Evolutionary conservation across 2,888 invertebrate genomes (phyloP).

Genomic region (Andrena praecox): DNA sequence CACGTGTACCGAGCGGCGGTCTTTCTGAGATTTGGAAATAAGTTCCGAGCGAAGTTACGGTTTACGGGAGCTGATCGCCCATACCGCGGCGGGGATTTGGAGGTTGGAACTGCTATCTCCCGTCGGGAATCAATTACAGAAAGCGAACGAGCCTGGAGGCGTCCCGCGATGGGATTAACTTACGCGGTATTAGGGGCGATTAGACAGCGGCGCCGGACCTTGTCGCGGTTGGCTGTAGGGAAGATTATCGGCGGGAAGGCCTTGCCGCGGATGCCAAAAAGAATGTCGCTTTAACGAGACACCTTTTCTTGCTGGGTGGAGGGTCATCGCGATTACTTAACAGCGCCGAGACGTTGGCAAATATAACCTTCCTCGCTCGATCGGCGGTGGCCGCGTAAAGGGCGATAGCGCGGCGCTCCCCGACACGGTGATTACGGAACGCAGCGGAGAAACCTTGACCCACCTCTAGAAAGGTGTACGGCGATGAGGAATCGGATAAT

Average conservation of each 20-base stretch:
- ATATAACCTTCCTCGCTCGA: constrained; percentile 24
- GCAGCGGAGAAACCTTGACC: constrained; percentile 47
- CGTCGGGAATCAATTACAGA: neutral
- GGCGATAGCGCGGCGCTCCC: constrained; percentile 22
- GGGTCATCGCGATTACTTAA: constrained; percentile 39
- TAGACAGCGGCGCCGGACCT: constrained; percentile 27
- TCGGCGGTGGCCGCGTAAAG: constrained; percentile 22
- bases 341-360: constrained; percentile 27
- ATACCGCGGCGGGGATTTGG: neutral
- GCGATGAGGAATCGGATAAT: constrained; percentile 20
- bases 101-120: neutral
- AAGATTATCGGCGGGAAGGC: constrained; percentile 35
- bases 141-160: neutral
- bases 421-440: constrained; percentile 26
- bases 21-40: neutral
- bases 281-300: constrained; percentile 20
- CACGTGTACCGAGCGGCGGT: neutral
- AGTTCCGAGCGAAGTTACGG: neutral
- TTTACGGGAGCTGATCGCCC: neutral
- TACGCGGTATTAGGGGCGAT: constrained; percentile 24
- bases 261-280: constrained; percentile 10
- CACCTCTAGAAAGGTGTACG: constrained; percentile 34
- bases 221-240: constrained; percentile 17
- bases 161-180: neutral
- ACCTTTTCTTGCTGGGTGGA: neutral